Evolutionary conservation across 2,113 vertebrate species (phyloP).

Genomic region (Eulacestoma nigropectus): DNA sequence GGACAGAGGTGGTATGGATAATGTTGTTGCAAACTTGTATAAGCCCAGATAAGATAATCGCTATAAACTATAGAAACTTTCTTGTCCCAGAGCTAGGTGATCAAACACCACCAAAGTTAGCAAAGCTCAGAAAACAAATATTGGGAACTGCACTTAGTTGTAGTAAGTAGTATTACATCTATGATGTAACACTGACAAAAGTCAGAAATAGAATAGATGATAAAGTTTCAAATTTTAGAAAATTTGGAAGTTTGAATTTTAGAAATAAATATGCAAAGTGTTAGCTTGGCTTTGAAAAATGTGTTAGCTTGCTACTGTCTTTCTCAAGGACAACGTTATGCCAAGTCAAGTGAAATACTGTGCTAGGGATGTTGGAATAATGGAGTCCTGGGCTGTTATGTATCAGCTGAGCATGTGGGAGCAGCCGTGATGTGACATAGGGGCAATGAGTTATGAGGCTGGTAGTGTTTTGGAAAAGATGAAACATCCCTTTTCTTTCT

Average conservation of each 20-base stretch:
- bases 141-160: neutral
- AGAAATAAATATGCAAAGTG: neutral
- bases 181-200: neutral
- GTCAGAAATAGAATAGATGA: neutral
- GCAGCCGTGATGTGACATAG: accelerated
- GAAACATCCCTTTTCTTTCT: neutral
- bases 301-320: neutral
- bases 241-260: neutral
- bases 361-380: neutral
- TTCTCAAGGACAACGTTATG: neutral
- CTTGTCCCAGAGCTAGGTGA: neutral
- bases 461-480: neutral
- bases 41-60: neutral
- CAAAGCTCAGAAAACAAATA: neutral
- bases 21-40: neutral
- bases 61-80: neutral
- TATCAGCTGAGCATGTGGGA: neutral
- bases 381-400: neutral
- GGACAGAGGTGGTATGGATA: accelerated
- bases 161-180: neutral
- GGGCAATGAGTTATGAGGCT: neutral
- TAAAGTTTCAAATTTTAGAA: neutral
- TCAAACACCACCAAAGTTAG: neutral
- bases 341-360: neutral
- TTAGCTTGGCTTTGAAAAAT: neutral